Conservation (phyloP, 2,113 vertebrate species). For the Bucco capensis region DNA sequence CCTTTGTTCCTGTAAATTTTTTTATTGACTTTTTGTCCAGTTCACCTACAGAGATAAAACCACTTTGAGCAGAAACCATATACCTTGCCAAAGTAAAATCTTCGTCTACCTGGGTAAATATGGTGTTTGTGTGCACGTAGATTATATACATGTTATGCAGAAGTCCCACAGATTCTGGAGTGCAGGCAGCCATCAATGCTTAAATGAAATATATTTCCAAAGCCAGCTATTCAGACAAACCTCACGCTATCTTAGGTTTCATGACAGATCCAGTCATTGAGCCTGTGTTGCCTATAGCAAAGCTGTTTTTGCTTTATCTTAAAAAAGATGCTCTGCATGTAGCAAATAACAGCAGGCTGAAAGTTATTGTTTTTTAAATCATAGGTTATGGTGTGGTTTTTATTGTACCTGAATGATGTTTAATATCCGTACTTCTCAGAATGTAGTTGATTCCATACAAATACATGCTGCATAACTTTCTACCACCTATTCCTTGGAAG, state of each 20-base stretch:
- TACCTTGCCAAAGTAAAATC: not conserved
- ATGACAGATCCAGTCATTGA: not conserved
- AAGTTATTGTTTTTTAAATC: not conserved
- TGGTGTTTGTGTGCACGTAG: not conserved
- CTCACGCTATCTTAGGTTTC: not conserved
- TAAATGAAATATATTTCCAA: not conserved
- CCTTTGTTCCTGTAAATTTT: not conserved
- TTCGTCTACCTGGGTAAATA: not conserved
- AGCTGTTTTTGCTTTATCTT: not conserved
- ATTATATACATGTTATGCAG: not conserved
- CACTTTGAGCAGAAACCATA: not conserved
- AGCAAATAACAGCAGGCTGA: not conserved
- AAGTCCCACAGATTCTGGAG: not conserved
- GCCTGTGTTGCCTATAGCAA: not conserved
- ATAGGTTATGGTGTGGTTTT: not conserved
- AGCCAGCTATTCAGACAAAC: not conserved
- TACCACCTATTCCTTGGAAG: not conserved
- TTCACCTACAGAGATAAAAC: not conserved
- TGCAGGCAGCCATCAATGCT: not conserved
- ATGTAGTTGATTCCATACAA: not conserved
- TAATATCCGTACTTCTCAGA: not conserved
- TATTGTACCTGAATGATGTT: not conserved
- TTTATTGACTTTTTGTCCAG: not conserved
- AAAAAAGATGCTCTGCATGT: not conserved
- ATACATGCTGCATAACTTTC: not conserved